Conservation (phyloP, 2,888 invertebrate genomes). For the Eurytoma adleriae region DNA sequence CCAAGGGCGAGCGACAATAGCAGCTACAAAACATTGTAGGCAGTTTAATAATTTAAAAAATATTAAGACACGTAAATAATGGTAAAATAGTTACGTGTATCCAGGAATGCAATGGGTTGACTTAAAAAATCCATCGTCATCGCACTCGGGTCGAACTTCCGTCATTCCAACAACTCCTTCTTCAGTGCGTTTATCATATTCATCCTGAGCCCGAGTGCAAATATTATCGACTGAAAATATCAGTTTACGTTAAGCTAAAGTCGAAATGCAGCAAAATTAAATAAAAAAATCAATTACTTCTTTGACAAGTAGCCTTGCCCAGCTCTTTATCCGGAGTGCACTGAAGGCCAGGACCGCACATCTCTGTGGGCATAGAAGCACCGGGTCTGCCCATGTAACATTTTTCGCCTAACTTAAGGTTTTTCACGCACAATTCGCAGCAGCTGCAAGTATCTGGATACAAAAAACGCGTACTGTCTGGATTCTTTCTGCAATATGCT, state of each 20-base stretch:
- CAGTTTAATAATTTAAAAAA: no score
- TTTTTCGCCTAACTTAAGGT: slow-evolving; percentile 77
- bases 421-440: slow-evolving; percentile 80
- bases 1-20: slow-evolving; percentile 81
- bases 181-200: slow-evolving; percentile 77
- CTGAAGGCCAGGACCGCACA: slow-evolving; percentile 80
- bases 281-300: slow-evolving; percentile 74
- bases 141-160: slow-evolving; percentile 79
- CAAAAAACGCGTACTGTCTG: slow-evolving; percentile 69
- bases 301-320: slow-evolving; percentile 72
- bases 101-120: slow-evolving; percentile 81
- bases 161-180: slow-evolving; percentile 78
- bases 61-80: background rate
- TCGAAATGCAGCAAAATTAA: background rate
- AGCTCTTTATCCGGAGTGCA: slow-evolving; percentile 71
- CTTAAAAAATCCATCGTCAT: slow-evolving; percentile 80
- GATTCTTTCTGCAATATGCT: slow-evolving; percentile 15
- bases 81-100: slow-evolving; percentile 79
- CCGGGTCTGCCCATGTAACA: slow-evolving; percentile 79
- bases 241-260: background rate
- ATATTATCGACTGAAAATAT: slow-evolving; percentile 62
- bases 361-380: slow-evolving; percentile 77
- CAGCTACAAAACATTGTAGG: slow-evolving; percentile 76
- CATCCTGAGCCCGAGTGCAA: slow-evolving; percentile 67
- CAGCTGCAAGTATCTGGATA: slow-evolving; percentile 82